Evolutionary conservation across 1,140 invertebrate species (phyloP).

Genomic region (Augochlora pura): DNA sequence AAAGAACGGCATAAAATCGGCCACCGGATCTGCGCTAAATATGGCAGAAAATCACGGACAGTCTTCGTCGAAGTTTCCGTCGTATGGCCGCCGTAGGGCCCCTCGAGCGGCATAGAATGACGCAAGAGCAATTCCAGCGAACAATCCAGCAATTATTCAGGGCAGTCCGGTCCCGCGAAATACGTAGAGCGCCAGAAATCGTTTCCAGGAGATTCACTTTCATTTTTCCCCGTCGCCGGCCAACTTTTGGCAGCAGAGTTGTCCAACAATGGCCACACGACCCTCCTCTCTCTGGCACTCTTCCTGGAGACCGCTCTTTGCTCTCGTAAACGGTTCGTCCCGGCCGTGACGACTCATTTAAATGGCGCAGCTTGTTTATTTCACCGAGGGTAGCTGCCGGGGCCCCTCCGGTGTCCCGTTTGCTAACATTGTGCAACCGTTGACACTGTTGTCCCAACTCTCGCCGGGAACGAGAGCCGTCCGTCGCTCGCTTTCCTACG

Average conservation of each 20-base stretch:
- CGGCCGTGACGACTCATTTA: not conserved
- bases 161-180: not conserved
- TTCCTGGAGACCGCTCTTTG: not conserved
- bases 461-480: constrained; percentile 41
- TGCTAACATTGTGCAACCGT: constrained; percentile 49
- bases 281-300: not conserved
- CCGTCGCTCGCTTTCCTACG: constrained; percentile 9
- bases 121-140: not conserved
- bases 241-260: constrained; percentile 6
- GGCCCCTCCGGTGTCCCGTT: not conserved
- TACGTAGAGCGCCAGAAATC: not conserved
- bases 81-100: too few relatives aligned
- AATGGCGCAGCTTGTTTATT: constrained; percentile 31
- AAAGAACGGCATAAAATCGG: too few relatives aligned
- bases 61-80: too few relatives aligned
- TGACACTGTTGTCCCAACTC: constrained; percentile 67
- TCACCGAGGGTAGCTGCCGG: not conserved
- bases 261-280: constrained; percentile 20
- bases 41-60: too few relatives aligned
- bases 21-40: too few relatives aligned
- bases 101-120: not conserved
- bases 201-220: constrained; percentile 11
- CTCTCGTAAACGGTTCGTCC: not conserved
- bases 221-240: constrained; percentile 10
- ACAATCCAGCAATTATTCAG: not conserved